phyloP scores from a whole-genome alignment of 2,113 vertebrate species.

The Pterocles orientalis region DNA sequence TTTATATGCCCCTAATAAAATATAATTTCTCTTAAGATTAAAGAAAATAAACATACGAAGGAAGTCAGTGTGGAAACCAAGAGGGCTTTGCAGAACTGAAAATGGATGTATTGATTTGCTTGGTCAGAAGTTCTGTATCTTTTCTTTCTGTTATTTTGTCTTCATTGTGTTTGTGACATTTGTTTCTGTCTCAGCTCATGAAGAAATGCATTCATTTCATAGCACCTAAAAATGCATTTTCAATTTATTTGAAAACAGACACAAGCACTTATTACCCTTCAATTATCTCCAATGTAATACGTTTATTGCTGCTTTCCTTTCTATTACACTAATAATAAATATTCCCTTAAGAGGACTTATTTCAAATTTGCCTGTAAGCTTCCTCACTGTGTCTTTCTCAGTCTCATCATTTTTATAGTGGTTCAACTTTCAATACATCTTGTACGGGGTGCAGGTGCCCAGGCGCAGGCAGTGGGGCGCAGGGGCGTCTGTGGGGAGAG shows the following conservation, averaged over 20 bases:
- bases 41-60: neutral
- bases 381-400: neutral
- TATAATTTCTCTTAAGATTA: neutral
- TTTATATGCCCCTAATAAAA: neutral
- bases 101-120: neutral
- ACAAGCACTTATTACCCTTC: neutral
- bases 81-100: neutral
- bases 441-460: neutral
- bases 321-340: neutral
- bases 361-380: neutral
- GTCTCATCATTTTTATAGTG: neutral
- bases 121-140: neutral
- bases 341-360: neutral
- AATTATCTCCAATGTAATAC: neutral
- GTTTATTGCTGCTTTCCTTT: neutral
- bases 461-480: too few species aligned
- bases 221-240: neutral
- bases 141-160: neutral
- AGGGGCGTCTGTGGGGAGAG: neutral
- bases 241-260: neutral
- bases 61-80: neutral
- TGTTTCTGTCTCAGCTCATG: neutral
- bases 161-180: neutral
- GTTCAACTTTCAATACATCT: accelerated
- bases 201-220: neutral